Evolutionary conservation across 2,797 vertebrate species (phyloP).

Genomic region (Dipus sagitta): DNA sequence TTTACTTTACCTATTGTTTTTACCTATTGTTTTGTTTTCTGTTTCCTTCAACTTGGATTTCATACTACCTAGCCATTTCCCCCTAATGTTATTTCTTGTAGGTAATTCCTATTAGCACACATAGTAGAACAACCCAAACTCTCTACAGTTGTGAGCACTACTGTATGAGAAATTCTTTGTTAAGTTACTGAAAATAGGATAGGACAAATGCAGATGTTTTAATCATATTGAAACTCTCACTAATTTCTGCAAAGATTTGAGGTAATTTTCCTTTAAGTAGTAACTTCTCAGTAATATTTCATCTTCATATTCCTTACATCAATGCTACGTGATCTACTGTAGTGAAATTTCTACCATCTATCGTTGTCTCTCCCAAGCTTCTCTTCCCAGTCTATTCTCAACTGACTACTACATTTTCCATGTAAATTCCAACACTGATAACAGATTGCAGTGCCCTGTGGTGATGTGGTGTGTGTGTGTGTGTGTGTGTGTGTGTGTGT

Average conservation of each 20-base stretch:
- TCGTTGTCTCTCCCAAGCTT: background rate
- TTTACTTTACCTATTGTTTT: no score
- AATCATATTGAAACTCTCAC: background rate
- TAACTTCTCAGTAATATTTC: conserved; percentile 16
- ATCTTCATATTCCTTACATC: background rate
- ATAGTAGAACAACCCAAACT: background rate
- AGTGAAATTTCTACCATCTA: background rate
- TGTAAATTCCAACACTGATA: background rate
- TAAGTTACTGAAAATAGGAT: conserved; percentile 15
- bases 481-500: no score
- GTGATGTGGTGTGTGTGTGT: no score
- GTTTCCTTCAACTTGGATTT: conserved; percentile 55
- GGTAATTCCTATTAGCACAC: background rate
- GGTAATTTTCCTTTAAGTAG: background rate
- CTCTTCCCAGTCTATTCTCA: background rate
- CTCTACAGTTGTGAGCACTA: background rate
- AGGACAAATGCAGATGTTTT: background rate
- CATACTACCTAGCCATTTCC: background rate
- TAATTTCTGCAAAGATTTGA: background rate
- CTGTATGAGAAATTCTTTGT: background rate
- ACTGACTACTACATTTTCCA: background rate
- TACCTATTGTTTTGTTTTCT: conserved; percentile 33
- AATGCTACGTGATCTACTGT: background rate
- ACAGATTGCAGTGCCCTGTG: background rate
- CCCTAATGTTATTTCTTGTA: background rate